Evolutionary conservation across 2,888 invertebrate genomes (phyloP).

Genomic region (Tyria jacobaeae): DNA sequence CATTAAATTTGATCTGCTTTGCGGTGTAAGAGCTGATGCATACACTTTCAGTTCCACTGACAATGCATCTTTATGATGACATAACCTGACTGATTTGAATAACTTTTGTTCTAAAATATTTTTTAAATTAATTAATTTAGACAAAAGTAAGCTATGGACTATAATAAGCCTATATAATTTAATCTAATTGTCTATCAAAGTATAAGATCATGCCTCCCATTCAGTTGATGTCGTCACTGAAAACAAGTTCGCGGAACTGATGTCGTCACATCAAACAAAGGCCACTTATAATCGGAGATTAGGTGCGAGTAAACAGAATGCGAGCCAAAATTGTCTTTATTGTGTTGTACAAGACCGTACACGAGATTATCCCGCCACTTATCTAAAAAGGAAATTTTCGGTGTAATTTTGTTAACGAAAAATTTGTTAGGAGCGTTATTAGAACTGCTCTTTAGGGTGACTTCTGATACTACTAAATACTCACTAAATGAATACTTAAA

Average conservation of each 20-base stretch:
- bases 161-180: too few species aligned
- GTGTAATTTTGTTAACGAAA: not conserved
- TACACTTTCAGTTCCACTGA: too few species aligned
- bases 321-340: constrained; percentile 19
- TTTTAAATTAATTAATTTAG: too few species aligned
- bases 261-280: constrained; percentile 32
- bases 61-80: too few species aligned
- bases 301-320: constrained; percentile 15
- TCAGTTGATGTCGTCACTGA: constrained; percentile 18
- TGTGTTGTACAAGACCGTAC: constrained; percentile 17
- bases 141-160: too few species aligned
- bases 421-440: not conserved
- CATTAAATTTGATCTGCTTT: too few species aligned
- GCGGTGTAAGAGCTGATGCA: too few species aligned
- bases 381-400: constrained; percentile 3
- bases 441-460: not conserved
- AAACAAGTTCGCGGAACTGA: constrained; percentile 22
- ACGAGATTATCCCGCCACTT: constrained; percentile 13
- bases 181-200: not conserved
- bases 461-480: not conserved
- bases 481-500: not conserved
- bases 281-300: constrained; percentile 35
- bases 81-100: too few species aligned
- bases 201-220: constrained; percentile 6
- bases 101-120: too few species aligned